A percentile compares a stretch with the other conserved stretches of the same genome.
These are phyloP conservation scores for Sepiola atlantica DNA, from an alignment of 2,888 invertebrate species.

Conservation along the genomic window DNA sequence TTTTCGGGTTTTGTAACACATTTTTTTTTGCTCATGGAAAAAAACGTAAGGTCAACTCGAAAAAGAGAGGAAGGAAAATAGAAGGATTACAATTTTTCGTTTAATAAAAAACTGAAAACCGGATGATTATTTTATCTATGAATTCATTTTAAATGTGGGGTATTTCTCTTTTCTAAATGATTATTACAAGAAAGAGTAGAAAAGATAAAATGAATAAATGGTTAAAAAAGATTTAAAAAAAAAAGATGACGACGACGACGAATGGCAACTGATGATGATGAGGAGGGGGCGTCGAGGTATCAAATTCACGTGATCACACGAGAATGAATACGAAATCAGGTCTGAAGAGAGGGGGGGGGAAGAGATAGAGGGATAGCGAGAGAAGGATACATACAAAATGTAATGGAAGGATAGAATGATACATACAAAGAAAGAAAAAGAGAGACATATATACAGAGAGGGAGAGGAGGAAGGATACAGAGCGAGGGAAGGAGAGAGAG, in stretches of 20 bases:
- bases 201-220: too few species aligned
- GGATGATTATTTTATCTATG: background rate
- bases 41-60: background rate
- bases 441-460: too few species aligned
- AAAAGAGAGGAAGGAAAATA: background rate
- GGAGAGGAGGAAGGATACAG: too few species aligned
- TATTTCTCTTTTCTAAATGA: background rate
- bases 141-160: too few species aligned
- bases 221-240: too few species aligned
- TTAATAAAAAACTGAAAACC: background rate
- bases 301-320: constrained; percentile 14
- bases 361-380: too few species aligned
- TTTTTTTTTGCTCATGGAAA: background rate
- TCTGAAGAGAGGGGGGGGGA: background rate
- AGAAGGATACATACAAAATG: too few species aligned
- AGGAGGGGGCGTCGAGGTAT: constrained; percentile 18
- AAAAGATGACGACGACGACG: background rate
- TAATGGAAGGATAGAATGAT: too few species aligned
- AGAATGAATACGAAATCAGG: constrained; percentile 21
- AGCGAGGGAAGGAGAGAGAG: too few species aligned
- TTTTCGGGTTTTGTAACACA: background rate
- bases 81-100: too few species aligned
- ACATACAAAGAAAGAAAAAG: too few species aligned
- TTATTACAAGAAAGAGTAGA: background rate
- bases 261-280: background rate